Percentiles rank a stretch among this genome's conserved stretches.
Conservation (phyloP, 2,888 invertebrate genomes). For the Ormyrus thymus region DNA sequence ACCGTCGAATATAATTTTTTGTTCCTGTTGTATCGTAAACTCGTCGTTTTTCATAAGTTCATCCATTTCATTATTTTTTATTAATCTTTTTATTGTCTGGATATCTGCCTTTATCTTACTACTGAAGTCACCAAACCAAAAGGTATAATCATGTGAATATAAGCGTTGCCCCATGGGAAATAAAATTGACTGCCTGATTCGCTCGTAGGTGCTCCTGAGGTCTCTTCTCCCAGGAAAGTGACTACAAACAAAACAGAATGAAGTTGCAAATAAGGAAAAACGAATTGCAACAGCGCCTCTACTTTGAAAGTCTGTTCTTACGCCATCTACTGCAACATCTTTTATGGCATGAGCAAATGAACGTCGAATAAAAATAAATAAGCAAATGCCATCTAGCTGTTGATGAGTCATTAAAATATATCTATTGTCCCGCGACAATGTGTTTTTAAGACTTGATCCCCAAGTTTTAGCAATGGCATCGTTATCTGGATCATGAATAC, state of each 20-base stretch:
- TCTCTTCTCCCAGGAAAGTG: conserved; percentile 95
- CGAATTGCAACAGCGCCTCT: conserved; percentile 97
- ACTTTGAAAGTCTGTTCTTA: conserved; percentile 98
- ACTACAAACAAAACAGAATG: conserved; percentile 97
- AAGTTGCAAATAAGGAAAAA: conserved; percentile 93
- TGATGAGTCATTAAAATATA: conserved; percentile 95
- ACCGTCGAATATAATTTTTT: conserved; percentile 91
- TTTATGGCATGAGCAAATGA: conserved; percentile 91
- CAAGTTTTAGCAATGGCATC: conserved; percentile 92
- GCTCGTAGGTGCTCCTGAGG: conserved; percentile 93
- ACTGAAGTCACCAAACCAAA: conserved; percentile 99
- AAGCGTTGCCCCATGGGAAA: conserved; percentile 95
- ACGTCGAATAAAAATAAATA: conserved; percentile 95
- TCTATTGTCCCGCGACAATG: conserved; percentile 89
- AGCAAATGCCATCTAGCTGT: conserved; percentile 97
- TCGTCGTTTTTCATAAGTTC: conserved; percentile 92
- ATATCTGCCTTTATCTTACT: conserved; percentile 97
- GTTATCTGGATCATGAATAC: conserved; percentile 96
- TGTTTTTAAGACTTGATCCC: conserved; percentile 96
- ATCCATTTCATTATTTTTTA: conserved; percentile 85
- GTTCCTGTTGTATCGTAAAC: conserved; percentile 85
- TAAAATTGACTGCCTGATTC: conserved; percentile 92
- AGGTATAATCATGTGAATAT: conserved; percentile 97
- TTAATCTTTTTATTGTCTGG: conserved; percentile 91
- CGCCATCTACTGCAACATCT: conserved; percentile 95